Conservation (phyloP, 2,797 vertebrate species). For the Gadopsis marmoratus region DNA sequence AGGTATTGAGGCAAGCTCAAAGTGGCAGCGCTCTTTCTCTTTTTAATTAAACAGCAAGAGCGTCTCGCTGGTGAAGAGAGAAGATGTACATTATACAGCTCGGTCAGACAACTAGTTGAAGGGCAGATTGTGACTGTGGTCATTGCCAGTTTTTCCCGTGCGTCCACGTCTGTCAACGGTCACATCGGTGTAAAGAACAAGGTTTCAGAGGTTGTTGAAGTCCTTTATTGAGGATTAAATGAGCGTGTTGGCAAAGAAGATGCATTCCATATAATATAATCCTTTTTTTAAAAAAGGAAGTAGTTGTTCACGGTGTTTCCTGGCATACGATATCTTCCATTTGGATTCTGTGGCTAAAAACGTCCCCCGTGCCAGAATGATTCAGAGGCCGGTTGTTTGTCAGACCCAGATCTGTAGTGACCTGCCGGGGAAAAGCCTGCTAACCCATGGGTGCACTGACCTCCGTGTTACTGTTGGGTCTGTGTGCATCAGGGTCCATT, state of each 20-base stretch:
- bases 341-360: no score
- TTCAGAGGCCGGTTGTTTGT: neutral
- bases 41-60: neutral
- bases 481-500: neutral
- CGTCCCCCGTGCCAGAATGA: no score
- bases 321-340: neutral
- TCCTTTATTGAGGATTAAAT: neutral
- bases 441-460: constrained; percentile 27
- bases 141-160: neutral
- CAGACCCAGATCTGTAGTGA: constrained; percentile 14
- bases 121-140: neutral
- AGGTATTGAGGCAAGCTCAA: neutral
- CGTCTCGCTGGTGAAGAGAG: neutral
- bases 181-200: neutral
- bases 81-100: neutral
- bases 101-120: neutral
- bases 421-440: constrained; percentile 26
- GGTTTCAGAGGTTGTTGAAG: neutral
- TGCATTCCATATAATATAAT: neutral
- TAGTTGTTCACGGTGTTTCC: no score
- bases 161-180: neutral
- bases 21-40: neutral
- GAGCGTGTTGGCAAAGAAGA: neutral
- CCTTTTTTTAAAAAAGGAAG: no score
- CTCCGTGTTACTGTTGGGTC: neutral